phyloP scores from a whole-genome alignment of 2,113 vertebrate species.

The Oxygymnocypris stewartii region DNA sequence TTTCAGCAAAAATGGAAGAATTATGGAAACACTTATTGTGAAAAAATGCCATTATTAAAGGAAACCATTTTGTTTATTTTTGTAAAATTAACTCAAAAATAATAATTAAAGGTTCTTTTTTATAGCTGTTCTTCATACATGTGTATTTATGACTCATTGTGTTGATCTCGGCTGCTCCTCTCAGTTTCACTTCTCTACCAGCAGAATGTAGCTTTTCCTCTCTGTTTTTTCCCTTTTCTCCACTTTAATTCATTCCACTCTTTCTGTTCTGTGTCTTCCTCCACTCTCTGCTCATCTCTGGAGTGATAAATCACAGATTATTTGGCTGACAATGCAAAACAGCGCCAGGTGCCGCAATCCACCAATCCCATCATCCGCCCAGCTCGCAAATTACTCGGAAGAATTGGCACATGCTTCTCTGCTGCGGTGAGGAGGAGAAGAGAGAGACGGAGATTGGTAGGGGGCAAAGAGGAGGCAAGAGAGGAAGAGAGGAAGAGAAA shows the following conservation, averaged over 20 bases:
- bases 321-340: conserved; percentile 64
- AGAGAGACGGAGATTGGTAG: background rate
- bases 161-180: background rate
- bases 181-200: background rate
- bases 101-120: background rate
- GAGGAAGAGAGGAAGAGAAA: background rate
- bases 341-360: conserved; percentile 42
- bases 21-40: background rate
- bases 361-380: conserved; percentile 53
- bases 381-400: conserved; percentile 55
- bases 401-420: conserved; percentile 52
- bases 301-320: conserved; percentile 60
- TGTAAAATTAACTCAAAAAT: too few species aligned
- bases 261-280: conserved; percentile 17
- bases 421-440: conserved; percentile 12
- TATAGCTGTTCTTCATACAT: background rate
- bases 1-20: background rate
- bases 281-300: conserved; percentile 22
- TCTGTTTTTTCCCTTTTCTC: background rate
- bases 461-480: background rate
- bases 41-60: background rate
- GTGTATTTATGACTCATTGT: background rate
- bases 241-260: background rate
- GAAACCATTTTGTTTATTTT: too few species aligned
- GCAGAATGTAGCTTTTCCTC: background rate